Evolutionary conservation across 2,797 vertebrate species (phyloP).

Genomic region (Echeneis naucrates): DNA sequence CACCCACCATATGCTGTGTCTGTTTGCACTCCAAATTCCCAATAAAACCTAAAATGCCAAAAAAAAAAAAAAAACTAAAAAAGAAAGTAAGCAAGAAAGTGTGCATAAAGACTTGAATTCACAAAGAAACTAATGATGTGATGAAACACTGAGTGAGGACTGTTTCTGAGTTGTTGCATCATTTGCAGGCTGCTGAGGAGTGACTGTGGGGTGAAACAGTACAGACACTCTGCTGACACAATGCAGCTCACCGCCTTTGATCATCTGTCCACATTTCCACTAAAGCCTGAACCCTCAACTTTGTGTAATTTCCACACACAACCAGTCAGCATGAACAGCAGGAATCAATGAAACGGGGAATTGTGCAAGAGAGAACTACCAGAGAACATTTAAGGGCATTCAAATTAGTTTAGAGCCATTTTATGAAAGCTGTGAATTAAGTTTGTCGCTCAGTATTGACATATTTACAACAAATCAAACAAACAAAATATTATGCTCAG

Average conservation of each 20-base stretch:
- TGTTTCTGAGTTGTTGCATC: slow-evolving; percentile 64
- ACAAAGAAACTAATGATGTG: slow-evolving; percentile 21
- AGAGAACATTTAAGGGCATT: background rate
- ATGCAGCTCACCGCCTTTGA: slow-evolving; percentile 11
- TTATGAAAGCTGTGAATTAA: background rate
- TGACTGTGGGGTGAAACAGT: slow-evolving; percentile 17
- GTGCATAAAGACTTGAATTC: background rate
- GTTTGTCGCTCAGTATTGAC: background rate
- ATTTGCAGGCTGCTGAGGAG: slow-evolving; percentile 34
- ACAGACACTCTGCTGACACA: slow-evolving; percentile 24
- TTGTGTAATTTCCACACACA: background rate
- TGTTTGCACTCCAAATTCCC: background rate
- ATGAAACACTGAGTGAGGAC: slow-evolving; percentile 38
- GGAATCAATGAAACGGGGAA: background rate
- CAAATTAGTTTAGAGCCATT: background rate
- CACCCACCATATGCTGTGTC: no score
- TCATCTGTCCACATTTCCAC: slow-evolving; percentile 2
- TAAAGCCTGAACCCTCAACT: background rate
- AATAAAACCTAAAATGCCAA: background rate
- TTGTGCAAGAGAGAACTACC: background rate
- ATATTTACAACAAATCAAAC: background rate
- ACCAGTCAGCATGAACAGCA: background rate
- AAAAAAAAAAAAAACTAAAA: background rate
- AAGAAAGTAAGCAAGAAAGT: slow-evolving; percentile 2
- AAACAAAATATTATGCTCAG: background rate